Base-by-base conservation (phyloP, 2,113 vertebrate genomes). In the Ammospiza nelsoni region DNA sequence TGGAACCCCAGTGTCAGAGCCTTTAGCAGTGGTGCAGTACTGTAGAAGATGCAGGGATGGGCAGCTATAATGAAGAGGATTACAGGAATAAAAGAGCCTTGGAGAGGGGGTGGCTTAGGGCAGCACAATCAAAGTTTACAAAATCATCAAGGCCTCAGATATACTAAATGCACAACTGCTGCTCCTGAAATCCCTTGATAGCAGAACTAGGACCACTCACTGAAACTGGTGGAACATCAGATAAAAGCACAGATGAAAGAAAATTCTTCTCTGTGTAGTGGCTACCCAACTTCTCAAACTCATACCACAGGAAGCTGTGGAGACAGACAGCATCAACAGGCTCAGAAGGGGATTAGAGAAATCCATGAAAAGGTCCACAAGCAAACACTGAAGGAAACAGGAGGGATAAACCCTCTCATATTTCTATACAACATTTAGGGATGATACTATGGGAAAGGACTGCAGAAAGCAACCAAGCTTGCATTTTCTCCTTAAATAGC, bases 241-340 rank as follows among this genome's bases (percentile, higher is more conserved):
- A 93, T 96, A 95, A 96, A 94, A 93, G 83, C 59, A 83, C 11
- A 92, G 92, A 95, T 97, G 86, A 95, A 96, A 96, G 92, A 90
- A 66, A 81, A 88, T 90, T 76, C 54, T 96, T 66, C 63, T 59
- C 68, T 92, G 33, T 92, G 82, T 85, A 81, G 88, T 71, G 86
- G 90, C 73, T 93, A 73, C 88, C 74, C 80, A 93, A 7, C 76
- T 94, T 77, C 83, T 94, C 85, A 62, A 67, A 71, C 19, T 91
- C 68, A 51, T 90, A 84, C 90, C 83, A 74, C 80, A 88, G 95
- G 88, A 94, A 84, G 88, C 90, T 88, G 78, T 66, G 68, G 90
- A 93, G 88, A 83, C 92, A 90, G 85, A 61, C 39, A 62, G 28
- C 49, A 69, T 93, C 86, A 95, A 37, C 86, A 95, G 76, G 76